Conservation (phyloP, 2,797 vertebrate species). For the Scolopax bukidnonensis region DNA sequence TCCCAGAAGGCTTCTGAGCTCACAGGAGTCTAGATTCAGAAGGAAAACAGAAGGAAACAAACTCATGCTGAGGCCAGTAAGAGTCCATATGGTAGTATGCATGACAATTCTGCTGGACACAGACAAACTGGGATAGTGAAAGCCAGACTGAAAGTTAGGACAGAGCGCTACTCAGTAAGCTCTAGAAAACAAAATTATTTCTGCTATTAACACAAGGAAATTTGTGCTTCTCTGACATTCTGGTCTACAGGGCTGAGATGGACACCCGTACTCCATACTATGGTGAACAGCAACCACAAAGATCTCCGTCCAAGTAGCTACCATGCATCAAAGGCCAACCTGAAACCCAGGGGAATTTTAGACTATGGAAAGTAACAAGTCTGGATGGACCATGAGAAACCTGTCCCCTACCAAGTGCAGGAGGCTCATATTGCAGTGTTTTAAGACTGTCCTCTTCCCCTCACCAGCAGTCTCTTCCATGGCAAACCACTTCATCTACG, state of each 20-base stretch:
- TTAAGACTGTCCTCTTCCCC: not conserved
- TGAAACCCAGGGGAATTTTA: not conserved
- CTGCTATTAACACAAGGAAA: not conserved
- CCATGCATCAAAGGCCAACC: not conserved
- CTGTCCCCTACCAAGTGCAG: fast-evolving
- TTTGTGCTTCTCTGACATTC: not conserved
- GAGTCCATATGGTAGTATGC: not conserved
- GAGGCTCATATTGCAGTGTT: not conserved
- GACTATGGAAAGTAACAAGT: not conserved
- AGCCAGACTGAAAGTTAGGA: not conserved
- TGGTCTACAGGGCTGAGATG: not conserved
- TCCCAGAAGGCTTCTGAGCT: not conserved
- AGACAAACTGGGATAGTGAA: not conserved
- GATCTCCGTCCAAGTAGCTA: not conserved
- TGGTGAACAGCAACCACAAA: fast-evolving
- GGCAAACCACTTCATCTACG: not conserved
- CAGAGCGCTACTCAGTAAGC: not conserved
- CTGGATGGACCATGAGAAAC: not conserved
- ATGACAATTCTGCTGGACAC: not conserved
- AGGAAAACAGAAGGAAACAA: not conserved
- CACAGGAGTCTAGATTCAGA: not conserved
- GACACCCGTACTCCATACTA: not conserved
- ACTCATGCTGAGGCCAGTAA: not conserved
- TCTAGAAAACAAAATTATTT: not conserved
- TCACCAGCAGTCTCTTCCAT: not conserved